These are phyloP conservation scores for Hippocampus mohnikei DNA, from an alignment of 2,113 vertebrate species.

Conservation along the genomic window DNA sequence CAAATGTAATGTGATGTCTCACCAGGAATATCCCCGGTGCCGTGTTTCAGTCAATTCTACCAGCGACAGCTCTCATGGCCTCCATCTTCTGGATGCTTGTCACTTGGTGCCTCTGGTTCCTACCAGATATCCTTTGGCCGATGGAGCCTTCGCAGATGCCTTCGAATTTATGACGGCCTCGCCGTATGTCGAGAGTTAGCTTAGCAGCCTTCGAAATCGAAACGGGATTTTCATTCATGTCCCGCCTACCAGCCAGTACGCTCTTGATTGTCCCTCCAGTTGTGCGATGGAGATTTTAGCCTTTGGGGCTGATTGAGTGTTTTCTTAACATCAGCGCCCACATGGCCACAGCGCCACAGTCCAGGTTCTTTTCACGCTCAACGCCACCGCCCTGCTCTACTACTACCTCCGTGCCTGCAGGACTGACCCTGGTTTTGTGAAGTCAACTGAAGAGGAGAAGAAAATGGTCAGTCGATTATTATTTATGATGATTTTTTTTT, in stretches of 20 bases:
- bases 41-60: conserved; percentile 74
- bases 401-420: conserved; percentile 85
- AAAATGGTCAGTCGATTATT: conserved; percentile 74
- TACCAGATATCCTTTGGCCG: conserved; percentile 91
- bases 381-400: conserved; percentile 77
- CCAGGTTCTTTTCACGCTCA: conserved; percentile 76
- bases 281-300: no score
- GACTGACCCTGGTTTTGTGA: conserved; percentile 85
- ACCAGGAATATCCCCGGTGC: conserved; percentile 75
- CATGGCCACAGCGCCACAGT: conserved; percentile 64
- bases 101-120: conserved; percentile 88
- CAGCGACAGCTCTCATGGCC: conserved; percentile 78
- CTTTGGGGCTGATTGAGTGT: background rate
- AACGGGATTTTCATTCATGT: background rate
- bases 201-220: background rate
- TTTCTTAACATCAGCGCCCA: conserved; percentile 75
- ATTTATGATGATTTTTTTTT: background rate
- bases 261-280: background rate
- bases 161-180: background rate
- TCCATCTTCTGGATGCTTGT: conserved; percentile 88
- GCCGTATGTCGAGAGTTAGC: background rate
- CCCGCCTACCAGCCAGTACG: background rate
- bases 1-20: background rate
- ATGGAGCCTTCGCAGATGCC: background rate
- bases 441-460: conserved; percentile 84